These are phyloP conservation scores for Drosophila carrolli DNA, from an alignment of 1,140 invertebrate genomes.

Conservation along the genomic window DNA sequence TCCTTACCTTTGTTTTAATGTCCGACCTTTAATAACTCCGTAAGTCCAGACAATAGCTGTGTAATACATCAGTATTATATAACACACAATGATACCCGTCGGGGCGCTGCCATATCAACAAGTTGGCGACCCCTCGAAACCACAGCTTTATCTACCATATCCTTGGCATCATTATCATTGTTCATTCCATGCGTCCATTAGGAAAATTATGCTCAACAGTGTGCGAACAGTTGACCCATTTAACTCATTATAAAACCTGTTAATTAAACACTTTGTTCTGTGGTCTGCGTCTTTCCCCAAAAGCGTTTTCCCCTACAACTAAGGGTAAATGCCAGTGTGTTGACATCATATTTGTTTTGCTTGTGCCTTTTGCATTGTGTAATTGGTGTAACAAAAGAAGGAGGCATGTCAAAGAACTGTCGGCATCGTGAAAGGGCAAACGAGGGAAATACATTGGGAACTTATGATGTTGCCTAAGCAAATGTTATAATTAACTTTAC, in stretches of 20 bases:
- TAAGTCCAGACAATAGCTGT: background rate
- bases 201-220: conserved; percentile 53
- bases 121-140: conserved; percentile 29
- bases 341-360: background rate
- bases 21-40: conserved; percentile 8
- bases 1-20: background rate
- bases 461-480: background rate
- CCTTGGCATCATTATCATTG: conserved; percentile 12
- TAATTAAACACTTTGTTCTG: conserved; percentile 58
- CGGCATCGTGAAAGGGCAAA: background rate
- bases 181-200: conserved; percentile 48
- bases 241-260: conserved; percentile 55
- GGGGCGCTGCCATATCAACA: conserved; percentile 69
- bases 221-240: conserved; percentile 52
- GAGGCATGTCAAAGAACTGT: background rate
- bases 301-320: background rate
- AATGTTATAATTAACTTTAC: background rate
- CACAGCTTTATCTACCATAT: conserved; percentile 9
- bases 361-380: conserved; percentile 2
- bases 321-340: background rate
- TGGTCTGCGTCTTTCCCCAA: conserved; percentile 2
- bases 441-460: background rate
- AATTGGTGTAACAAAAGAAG: background rate
- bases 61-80: conserved; percentile 16
- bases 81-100: conserved; percentile 41